These are phyloP conservation scores for Drosophila imparisetae DNA, from an alignment of 2,888 invertebrate genomes.

Conservation along the genomic window DNA sequence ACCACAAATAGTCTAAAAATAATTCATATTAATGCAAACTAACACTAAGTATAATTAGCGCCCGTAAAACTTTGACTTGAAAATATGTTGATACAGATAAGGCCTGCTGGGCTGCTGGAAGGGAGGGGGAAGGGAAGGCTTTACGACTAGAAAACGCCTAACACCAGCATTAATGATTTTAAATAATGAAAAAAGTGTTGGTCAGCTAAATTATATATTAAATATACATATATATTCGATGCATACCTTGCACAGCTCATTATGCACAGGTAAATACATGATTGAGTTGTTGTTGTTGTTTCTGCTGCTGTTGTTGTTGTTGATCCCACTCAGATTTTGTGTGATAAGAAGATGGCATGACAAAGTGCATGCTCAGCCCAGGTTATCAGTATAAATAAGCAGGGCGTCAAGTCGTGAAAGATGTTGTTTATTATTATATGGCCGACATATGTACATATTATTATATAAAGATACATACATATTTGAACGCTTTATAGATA, in stretches of 20 bases:
- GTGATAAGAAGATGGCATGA: conserved; percentile 46
- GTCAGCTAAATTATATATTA: background rate
- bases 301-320: background rate
- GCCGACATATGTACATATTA: conserved; percentile 6
- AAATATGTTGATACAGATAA: background rate
- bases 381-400: conserved; percentile 48
- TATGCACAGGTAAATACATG: background rate
- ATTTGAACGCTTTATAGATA: conserved; percentile 23
- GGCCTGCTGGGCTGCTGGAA: background rate
- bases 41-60: background rate
- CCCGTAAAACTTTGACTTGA: background rate
- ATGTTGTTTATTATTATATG: conserved; percentile 51
- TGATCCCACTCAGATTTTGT: conserved; percentile 32
- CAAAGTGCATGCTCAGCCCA: conserved; percentile 33
- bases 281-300: conserved; percentile 2
- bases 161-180: background rate
- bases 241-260: background rate
- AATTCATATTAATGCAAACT: background rate
- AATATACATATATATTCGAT: background rate
- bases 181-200: background rate
- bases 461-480: background rate
- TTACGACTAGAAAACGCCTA: background rate
- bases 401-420: conserved; percentile 51
- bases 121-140: background rate
- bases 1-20: background rate